Conservation (phyloP, 2,797 vertebrate species). For the Peromyscus melanophrys region DNA sequence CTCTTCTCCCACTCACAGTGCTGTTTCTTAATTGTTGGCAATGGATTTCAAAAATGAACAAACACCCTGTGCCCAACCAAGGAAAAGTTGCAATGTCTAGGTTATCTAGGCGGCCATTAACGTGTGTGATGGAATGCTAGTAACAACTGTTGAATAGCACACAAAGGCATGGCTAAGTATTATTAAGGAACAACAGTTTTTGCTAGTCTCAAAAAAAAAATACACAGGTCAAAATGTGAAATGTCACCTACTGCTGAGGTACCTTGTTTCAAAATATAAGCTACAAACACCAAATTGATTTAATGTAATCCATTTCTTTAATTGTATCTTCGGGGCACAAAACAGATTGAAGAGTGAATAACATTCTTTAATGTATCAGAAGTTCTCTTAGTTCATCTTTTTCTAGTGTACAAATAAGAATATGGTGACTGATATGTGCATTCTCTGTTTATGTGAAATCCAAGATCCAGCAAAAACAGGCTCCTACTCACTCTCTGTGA, state of each 20-base stretch:
- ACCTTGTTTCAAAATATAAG: conserved; percentile 73
- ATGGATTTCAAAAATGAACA: background rate
- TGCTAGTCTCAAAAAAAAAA: background rate
- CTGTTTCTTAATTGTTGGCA: background rate
- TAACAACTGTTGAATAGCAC: background rate
- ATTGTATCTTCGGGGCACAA: conserved; percentile 69
- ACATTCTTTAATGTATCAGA: conserved; percentile 67
- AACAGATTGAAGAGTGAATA: conserved; percentile 86
- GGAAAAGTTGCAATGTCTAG: background rate
- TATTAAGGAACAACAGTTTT: background rate
- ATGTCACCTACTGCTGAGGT: background rate
- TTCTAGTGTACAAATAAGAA: conserved; percentile 69
- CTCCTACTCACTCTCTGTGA: conserved; percentile 29
- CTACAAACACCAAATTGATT: conserved; percentile 79
- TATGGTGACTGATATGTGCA: conserved; percentile 9
- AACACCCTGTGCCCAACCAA: background rate
- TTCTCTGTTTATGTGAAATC: conserved; percentile 59
- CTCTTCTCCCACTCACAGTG: background rate
- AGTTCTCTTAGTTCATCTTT: conserved; percentile 79
- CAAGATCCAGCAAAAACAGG: conserved; percentile 40
- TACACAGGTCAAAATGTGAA: background rate
- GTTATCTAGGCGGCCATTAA: background rate
- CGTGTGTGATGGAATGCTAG: accelerated
- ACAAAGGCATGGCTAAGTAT: background rate
- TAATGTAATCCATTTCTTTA: conserved; percentile 79